Percentiles rank a stretch among this genome's conserved stretches.
Evolutionary conservation across 2,113 vertebrate genomes (phyloP).

Genomic region (Antigone vipio): DNA sequence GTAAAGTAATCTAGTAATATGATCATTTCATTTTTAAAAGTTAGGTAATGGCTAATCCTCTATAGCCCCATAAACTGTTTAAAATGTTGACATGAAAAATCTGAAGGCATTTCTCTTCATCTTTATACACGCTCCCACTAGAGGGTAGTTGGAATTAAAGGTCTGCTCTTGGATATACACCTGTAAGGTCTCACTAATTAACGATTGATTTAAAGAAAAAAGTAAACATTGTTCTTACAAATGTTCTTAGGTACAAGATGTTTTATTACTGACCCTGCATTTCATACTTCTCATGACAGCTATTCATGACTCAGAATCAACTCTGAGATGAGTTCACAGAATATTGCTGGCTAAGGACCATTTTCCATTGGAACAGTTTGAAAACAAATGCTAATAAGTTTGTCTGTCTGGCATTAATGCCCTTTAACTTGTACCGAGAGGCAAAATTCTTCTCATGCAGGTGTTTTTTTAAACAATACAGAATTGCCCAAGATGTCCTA

Average conservation of each 20-base stretch:
- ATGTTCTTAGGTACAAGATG: background rate
- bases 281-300: background rate
- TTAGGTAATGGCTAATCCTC: background rate
- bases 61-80: background rate
- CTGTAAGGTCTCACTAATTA: background rate
- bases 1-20: background rate
- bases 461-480: background rate
- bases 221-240: background rate
- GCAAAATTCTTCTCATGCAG: background rate
- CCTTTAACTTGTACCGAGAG: background rate
- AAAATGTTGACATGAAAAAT: background rate
- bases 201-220: background rate
- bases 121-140: background rate
- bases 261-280: background rate
- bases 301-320: conserved; percentile 18
- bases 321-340: background rate
- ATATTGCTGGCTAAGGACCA: background rate
- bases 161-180: background rate
- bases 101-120: background rate
- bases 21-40: background rate
- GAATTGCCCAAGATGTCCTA: background rate
- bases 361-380: background rate
- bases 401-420: background rate
- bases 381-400: background rate
- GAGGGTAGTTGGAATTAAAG: background rate